These are phyloP conservation scores for Siniperca scherzeri DNA, from an alignment of 2,797 vertebrate genomes.

Conservation along the genomic window DNA sequence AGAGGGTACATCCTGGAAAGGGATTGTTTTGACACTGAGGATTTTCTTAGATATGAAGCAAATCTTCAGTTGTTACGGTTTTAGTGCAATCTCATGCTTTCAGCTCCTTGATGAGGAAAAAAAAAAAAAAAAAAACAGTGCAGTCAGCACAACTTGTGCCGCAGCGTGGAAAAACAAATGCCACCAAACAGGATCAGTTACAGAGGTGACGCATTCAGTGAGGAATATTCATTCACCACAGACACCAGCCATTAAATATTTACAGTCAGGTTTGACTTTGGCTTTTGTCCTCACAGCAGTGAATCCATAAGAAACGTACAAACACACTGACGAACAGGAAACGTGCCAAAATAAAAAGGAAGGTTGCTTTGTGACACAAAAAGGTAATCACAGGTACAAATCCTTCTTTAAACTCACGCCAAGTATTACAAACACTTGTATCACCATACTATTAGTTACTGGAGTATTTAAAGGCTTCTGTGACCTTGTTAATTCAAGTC, in stretches of 20 bases:
- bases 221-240: constrained; percentile 61
- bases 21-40: neutral
- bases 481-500: constrained; percentile 34
- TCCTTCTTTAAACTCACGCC: neutral
- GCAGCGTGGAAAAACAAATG: constrained; percentile 38
- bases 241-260: constrained; percentile 75
- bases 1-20: neutral
- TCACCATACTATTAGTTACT: neutral
- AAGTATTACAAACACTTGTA: neutral
- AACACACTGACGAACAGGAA: constrained; percentile 11
- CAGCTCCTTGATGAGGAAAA: neutral
- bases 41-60: neutral
- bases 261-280: constrained; percentile 55
- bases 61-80: neutral
- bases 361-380: neutral
- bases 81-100: constrained; percentile 3
- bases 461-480: constrained; percentile 7
- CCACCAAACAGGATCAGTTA: constrained; percentile 61
- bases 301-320: neutral
- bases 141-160: constrained; percentile 49
- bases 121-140: neutral
- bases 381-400: neutral
- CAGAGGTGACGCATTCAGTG: constrained; percentile 56
- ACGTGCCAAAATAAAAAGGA: neutral
- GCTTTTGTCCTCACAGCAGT: constrained; percentile 18